These are phyloP conservation scores for Allobates femoralis DNA, from an alignment of 2,797 vertebrate genomes.

Conservation along the genomic window DNA sequence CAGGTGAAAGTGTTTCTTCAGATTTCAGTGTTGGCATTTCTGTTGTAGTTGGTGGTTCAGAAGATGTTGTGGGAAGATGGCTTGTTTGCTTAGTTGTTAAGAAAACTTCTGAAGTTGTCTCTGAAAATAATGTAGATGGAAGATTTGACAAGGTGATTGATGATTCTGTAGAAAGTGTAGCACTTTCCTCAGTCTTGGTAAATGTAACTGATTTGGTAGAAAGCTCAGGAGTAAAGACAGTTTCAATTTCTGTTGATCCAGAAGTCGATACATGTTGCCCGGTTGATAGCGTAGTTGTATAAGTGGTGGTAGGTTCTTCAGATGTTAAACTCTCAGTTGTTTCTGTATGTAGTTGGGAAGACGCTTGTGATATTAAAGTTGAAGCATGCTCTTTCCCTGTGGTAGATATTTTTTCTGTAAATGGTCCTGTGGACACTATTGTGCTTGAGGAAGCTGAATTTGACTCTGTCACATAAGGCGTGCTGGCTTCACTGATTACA, in stretches of 20 bases:
- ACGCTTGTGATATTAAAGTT: background rate
- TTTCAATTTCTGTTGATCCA: background rate
- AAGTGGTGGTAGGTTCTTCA: background rate
- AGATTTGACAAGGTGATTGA: background rate
- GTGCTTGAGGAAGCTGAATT: background rate
- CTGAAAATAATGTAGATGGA: background rate
- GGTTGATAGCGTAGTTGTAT: background rate
- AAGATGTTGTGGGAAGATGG: background rate
- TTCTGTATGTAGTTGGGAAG: background rate
- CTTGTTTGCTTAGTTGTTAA: background rate
- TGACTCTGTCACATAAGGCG: no score
- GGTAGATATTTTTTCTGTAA: background rate
- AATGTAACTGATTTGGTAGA: background rate
- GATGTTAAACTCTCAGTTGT: background rate
- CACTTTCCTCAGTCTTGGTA: background rate
- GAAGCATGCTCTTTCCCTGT: background rate
- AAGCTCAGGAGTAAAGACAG: background rate
- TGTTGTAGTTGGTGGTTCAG: no score
- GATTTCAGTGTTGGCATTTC: no score
- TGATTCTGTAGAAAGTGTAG: background rate
- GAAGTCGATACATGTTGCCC: no score
- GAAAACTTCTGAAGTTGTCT: background rate
- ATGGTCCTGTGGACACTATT: background rate
- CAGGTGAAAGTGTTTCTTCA: no score
- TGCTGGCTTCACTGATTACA: no score